Evolutionary conservation across 2,888 invertebrate genomes (phyloP).

Genomic region (Dryocosmus kuriphilus): DNA sequence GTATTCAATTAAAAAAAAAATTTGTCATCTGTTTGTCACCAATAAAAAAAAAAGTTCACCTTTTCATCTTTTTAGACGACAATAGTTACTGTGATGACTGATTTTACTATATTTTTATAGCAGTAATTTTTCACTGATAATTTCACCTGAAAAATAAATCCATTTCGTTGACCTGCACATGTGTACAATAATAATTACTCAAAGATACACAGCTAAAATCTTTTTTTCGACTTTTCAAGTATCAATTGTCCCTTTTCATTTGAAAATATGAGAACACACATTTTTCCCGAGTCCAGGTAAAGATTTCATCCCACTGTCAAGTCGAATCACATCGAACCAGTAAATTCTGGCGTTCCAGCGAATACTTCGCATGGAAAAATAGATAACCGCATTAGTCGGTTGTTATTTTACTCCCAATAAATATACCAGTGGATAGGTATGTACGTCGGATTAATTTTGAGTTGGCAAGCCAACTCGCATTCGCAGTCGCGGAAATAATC

Average conservation of each 20-base stretch:
- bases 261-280: not conserved
- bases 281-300: constrained; percentile 14
- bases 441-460: constrained; percentile 25
- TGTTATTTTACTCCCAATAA: not conserved
- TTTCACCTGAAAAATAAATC: no score
- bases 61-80: no score
- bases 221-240: not conserved
- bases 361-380: constrained; percentile 35
- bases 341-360: constrained; percentile 9
- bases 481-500: not conserved
- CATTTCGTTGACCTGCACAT: not conserved
- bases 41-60: no score
- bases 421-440: not conserved
- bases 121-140: no score
- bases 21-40: no score
- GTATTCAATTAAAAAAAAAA: no score
- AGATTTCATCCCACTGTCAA: constrained; percentile 37
- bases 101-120: no score
- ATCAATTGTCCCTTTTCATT: not conserved
- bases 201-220: not conserved
- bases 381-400: constrained; percentile 11
- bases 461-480: constrained; percentile 7
- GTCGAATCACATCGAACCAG: constrained; percentile 16
- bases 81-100: no score
- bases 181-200: not conserved